Percentiles rank a stretch among this genome's conserved stretches.
Evolutionary conservation across 2,888 invertebrate species (phyloP).

Genomic region (Tachystola acroxantha): DNA sequence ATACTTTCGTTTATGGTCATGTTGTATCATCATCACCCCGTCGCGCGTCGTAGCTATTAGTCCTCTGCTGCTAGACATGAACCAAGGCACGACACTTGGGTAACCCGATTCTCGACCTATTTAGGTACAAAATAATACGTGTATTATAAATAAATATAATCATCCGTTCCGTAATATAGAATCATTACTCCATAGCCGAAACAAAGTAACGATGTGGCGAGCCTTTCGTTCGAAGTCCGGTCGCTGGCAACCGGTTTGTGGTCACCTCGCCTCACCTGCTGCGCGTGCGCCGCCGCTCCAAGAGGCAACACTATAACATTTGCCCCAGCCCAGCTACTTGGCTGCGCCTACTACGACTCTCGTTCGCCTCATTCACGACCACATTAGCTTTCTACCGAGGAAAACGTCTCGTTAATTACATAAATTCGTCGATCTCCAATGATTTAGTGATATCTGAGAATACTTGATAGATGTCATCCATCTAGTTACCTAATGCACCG

Average conservation of each 20-base stretch:
- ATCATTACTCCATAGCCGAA: too few species aligned
- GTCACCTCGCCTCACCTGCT: constrained; percentile 48
- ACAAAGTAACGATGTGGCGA: too few species aligned
- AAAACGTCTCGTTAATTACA: constrained; percentile 38
- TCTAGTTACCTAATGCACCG: constrained; percentile 6
- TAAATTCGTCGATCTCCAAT: constrained; percentile 19
- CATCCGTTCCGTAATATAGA: too few species aligned
- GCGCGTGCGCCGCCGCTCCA: constrained; percentile 14
- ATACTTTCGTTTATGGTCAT: too few species aligned
- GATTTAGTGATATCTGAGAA: constrained; percentile 8
- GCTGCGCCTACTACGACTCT: constrained; percentile 20
- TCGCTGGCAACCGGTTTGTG: constrained; percentile 57
- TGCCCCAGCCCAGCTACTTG: constrained; percentile 11
- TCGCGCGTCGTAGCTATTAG: too few species aligned
- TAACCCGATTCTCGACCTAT: too few species aligned
- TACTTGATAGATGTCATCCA: constrained; percentile 2
- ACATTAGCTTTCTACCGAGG: constrained; percentile 58
- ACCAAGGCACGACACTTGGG: too few species aligned
- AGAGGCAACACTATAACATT: too few species aligned
- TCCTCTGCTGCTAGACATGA: too few species aligned
- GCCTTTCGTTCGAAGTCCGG: constrained; percentile 21
- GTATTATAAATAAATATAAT: too few species aligned
- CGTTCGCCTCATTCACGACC: constrained; percentile 50
- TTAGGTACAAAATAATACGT: too few species aligned
- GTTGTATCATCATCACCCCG: too few species aligned